Conservation (phyloP, 2,797 vertebrate genomes). For the Falco columbarius region DNA sequence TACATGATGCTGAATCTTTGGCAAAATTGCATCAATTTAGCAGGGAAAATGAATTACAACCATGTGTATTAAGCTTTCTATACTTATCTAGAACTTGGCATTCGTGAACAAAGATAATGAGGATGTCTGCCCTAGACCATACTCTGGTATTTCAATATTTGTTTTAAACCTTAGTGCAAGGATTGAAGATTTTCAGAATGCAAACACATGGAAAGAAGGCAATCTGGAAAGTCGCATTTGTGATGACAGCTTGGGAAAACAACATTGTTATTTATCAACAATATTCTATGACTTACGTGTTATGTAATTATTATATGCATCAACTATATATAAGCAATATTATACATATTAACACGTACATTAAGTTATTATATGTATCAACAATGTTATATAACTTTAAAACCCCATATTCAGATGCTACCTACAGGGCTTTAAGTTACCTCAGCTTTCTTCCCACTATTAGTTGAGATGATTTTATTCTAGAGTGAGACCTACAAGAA, state of each 20-base stretch:
- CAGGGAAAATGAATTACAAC: not conserved
- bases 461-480: not conserved
- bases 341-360: not conserved
- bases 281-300: not conserved
- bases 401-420: not conserved
- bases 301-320: not conserved
- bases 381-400: not conserved
- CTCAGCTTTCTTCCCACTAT: not conserved
- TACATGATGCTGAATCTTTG: not conserved
- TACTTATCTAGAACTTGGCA: not conserved
- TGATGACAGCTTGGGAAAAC: not conserved
- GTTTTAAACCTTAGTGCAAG: not conserved
- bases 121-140: not conserved
- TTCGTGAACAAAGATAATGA: not conserved
- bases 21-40: not conserved
- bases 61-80: not conserved
- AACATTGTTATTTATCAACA: not conserved
- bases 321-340: not conserved
- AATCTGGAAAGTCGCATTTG: not conserved
- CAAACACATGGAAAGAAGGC: not conserved
- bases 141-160: not conserved
- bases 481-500: not conserved
- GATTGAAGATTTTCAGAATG: not conserved
- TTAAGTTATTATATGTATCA: not conserved
- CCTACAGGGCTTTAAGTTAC: not conserved